These are phyloP conservation scores for Antrozous pallidus DNA, from an alignment of 2,797 vertebrate species.

Conservation along the genomic window DNA sequence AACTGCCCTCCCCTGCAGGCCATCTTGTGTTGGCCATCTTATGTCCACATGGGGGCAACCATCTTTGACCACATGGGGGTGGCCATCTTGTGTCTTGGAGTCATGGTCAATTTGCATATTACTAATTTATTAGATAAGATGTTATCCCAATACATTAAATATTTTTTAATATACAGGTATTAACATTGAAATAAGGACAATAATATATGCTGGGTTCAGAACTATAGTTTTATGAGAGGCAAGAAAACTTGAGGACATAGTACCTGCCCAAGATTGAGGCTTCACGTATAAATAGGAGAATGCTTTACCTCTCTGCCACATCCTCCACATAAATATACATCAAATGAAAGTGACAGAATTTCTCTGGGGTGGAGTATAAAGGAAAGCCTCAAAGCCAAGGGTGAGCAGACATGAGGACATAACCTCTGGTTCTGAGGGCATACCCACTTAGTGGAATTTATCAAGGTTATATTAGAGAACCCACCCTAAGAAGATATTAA, in stretches of 20 bases:
- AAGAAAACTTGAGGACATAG: neutral
- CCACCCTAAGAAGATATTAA: neutral
- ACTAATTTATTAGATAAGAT: no score
- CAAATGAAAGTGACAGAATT: neutral
- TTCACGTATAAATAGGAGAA: neutral
- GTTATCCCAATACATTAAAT: neutral
- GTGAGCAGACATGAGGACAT: neutral
- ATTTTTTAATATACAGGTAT: neutral
- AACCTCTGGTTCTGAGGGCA: neutral
- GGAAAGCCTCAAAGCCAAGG: neutral
- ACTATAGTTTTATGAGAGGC: neutral
- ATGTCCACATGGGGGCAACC: no score
- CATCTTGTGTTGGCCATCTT: no score
- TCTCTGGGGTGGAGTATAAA: neutral
- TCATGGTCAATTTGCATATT: no score
- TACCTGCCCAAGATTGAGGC: neutral
- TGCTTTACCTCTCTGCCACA: accelerated
- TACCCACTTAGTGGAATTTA: neutral
- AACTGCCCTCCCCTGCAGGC: no score
- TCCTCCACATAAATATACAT: accelerated
- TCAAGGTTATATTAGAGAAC: neutral
- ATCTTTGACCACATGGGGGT: no score
- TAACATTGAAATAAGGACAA: neutral
- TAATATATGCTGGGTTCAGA: neutral
- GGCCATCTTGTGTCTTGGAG: no score